These are phyloP conservation scores for Apis dorsata DNA, from an alignment of 1,140 invertebrate species.

Conservation along the genomic window DNA sequence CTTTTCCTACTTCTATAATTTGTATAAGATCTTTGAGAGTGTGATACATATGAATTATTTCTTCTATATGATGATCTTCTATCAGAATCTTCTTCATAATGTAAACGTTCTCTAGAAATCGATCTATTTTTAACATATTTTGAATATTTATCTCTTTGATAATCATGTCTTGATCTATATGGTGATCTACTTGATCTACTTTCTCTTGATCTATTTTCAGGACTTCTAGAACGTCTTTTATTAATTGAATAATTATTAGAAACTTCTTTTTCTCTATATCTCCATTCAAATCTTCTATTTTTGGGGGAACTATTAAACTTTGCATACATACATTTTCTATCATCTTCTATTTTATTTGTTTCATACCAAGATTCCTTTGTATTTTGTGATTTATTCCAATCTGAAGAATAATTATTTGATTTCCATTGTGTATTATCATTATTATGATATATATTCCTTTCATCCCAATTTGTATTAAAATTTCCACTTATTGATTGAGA, in stretches of 20 bases:
- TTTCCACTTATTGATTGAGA: constrained; percentile 39
- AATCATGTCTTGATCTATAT: constrained; percentile 57
- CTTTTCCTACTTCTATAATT: constrained; percentile 69
- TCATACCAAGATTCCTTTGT: constrained; percentile 30
- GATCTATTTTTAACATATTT: constrained; percentile 52
- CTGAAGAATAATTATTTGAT: constrained; percentile 33
- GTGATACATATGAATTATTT: constrained; percentile 20
- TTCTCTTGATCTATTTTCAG: constrained; percentile 41
- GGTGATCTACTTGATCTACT: constrained; percentile 49
- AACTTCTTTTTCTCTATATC: constrained; percentile 37
- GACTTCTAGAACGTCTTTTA: constrained; percentile 60
- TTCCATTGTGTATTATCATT: constrained; percentile 46
- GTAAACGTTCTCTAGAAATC: constrained; percentile 42
- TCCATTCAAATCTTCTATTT: constrained; percentile 50
- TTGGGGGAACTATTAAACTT: constrained; percentile 16
- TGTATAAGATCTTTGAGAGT: constrained; percentile 47
- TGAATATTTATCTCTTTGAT: constrained; percentile 52
- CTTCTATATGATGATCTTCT: constrained; percentile 51
- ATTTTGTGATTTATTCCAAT: constrained; percentile 46
- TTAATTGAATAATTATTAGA: constrained; percentile 12
- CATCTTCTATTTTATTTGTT: constrained; percentile 18
- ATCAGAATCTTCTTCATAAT: constrained; percentile 49
- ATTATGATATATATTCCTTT: constrained; percentile 41
- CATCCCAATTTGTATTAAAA: constrained; percentile 60
- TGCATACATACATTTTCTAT: constrained; percentile 20